A percentile compares a stretch with the other conserved stretches of the same genome.
phyloP scores from a whole-genome alignment of 2,797 vertebrate genomes.

The Bovichtus variegatus region DNA sequence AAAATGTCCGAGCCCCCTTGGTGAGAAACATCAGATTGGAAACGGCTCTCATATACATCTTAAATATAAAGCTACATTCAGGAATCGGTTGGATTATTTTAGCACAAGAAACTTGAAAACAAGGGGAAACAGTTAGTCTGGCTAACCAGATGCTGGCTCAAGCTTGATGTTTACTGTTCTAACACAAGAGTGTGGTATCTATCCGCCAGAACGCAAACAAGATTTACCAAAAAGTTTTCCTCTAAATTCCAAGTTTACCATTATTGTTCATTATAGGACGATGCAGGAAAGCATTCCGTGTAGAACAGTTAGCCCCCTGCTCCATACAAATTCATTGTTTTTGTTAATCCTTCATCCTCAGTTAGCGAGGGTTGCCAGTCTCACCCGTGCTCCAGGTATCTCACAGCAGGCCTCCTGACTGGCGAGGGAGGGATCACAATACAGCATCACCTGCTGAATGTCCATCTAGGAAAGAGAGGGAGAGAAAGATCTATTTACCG shows the following conservation, averaged over 20 bases:
- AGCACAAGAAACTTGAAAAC: neutral
- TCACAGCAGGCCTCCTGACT: slow-evolving; percentile 94
- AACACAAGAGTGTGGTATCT: neutral
- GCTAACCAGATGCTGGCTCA: neutral
- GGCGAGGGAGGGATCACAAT: slow-evolving; percentile 91
- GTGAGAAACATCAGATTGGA: neutral
- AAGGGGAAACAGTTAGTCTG: neutral
- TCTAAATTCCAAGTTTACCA: neutral
- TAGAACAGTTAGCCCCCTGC: neutral
- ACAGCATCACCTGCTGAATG: slow-evolving; percentile 93
- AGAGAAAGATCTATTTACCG: slow-evolving; percentile 1
- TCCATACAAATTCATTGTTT: neutral
- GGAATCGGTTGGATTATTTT: neutral
- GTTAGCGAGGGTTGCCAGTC: slow-evolving; percentile 37
- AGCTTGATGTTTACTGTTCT: neutral
- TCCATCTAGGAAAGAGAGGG: slow-evolving; percentile 86
- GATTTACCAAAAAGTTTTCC: neutral
- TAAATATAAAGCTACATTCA: neutral
- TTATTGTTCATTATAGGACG: neutral
- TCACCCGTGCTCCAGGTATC: slow-evolving; percentile 91
- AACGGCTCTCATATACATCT: no score
- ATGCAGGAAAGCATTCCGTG: neutral
- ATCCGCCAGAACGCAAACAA: neutral
- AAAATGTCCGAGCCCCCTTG: neutral
- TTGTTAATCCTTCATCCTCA: neutral